These are phyloP conservation scores for Passer domesticus DNA, from an alignment of 2,113 vertebrate species.

Conservation along the genomic window DNA sequence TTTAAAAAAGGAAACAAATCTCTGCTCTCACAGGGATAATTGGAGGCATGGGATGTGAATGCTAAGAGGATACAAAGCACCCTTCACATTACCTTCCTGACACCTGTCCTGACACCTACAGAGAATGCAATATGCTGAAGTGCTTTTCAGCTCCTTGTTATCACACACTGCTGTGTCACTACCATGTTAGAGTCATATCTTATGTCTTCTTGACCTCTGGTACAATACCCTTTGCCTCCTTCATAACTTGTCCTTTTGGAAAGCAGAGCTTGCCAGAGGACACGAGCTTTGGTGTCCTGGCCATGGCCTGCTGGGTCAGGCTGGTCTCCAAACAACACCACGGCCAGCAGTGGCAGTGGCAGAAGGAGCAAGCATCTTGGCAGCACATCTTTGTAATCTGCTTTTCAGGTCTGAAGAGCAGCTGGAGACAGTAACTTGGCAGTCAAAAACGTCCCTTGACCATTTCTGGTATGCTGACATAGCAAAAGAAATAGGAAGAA, in stretches of 20 bases:
- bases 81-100: background rate
- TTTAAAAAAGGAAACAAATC: background rate
- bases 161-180: background rate
- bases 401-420: background rate
- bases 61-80: background rate
- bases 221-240: background rate
- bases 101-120: background rate
- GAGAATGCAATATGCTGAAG: background rate
- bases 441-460: background rate
- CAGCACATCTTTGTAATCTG: background rate
- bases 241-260: background rate
- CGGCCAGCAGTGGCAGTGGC: background rate
- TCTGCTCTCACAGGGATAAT: background rate
- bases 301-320: background rate
- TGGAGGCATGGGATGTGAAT: background rate
- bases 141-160: background rate
- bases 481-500: background rate
- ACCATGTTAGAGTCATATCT: background rate
- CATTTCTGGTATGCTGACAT: background rate
- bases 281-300: background rate
- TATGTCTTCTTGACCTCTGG: background rate
- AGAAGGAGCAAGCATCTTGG: background rate
- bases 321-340: fast-evolving
- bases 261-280: background rate
- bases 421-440: background rate